Conservation (phyloP, 2,888 invertebrate species). For the Eugnorisma glareosa region DNA sequence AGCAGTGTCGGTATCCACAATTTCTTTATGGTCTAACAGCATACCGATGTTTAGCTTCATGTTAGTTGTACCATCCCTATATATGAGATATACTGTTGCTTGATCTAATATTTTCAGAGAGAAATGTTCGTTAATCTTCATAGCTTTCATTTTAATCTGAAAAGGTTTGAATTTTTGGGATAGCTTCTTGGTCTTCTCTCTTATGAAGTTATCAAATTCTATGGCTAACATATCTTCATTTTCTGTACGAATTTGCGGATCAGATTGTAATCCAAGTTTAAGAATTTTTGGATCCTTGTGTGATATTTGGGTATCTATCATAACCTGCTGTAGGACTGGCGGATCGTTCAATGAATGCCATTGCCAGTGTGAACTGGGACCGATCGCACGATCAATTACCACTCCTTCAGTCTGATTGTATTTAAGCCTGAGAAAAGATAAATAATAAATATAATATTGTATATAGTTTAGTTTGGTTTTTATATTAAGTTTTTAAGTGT, state of each 20-base stretch:
- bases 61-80: conserved; percentile 82
- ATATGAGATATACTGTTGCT: conserved; percentile 83
- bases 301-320: conserved; percentile 85
- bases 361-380: conserved; percentile 86
- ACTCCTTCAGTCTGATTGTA: conserved; percentile 88
- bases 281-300: conserved; percentile 83
- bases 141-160: conserved; percentile 86
- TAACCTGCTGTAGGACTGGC: conserved; percentile 85
- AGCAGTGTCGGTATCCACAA: conserved; percentile 83
- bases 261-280: conserved; percentile 70
- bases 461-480: background rate
- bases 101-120: conserved; percentile 85
- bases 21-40: conserved; percentile 89
- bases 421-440: conserved; percentile 80
- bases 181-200: conserved; percentile 84
- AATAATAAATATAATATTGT: background rate
- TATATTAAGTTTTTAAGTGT: background rate
- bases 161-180: conserved; percentile 84
- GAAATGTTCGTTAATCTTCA: conserved; percentile 86
- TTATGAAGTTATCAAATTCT: conserved; percentile 85
- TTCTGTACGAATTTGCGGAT: conserved; percentile 67
- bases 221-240: conserved; percentile 87
- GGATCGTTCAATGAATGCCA: conserved; percentile 88
- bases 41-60: conserved; percentile 86
- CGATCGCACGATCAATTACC: conserved; percentile 81